A percentile compares a stretch with the other conserved stretches of the same genome.
phyloP scores from a whole-genome alignment of 2,888 invertebrate species.

The Gandaritis pyraliata region DNA sequence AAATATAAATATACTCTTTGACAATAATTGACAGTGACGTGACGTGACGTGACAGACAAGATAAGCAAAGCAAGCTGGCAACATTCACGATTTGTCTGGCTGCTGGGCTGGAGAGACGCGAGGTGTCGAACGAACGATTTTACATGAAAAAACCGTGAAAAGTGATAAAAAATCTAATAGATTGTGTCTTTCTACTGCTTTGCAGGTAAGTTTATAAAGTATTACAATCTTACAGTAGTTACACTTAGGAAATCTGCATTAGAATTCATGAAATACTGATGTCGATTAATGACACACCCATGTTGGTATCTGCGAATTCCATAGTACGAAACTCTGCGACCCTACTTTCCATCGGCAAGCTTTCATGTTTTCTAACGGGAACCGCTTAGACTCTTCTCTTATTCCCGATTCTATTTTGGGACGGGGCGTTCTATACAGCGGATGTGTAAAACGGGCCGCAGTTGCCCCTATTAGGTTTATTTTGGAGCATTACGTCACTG shows the following conservation, averaged over 20 bases:
- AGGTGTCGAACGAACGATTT: constrained; percentile 73
- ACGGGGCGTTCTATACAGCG: constrained; percentile 39
- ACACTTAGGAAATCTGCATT: not conserved
- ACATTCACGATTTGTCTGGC: constrained; percentile 33
- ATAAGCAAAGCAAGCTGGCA: not conserved
- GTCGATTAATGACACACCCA: constrained; percentile 77
- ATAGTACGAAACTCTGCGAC: constrained; percentile 19
- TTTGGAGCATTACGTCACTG: constrained; percentile 83
- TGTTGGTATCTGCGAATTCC: constrained; percentile 60
- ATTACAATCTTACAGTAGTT: not conserved
- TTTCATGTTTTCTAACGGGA: constrained; percentile 30
- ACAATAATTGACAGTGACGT: too few relatives aligned
- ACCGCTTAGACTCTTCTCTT: constrained; percentile 29
- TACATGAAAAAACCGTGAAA: constrained; percentile 52
- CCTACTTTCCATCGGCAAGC: constrained; percentile 46
- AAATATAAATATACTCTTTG: too few relatives aligned
- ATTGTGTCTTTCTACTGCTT: constrained; percentile 45
- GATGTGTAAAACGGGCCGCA: constrained; percentile 55
- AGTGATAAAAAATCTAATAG: constrained; percentile 46
- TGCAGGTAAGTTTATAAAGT: constrained; percentile 52
- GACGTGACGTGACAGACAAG: too few relatives aligned
- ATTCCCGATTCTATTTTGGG: constrained; percentile 10
- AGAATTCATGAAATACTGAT: constrained; percentile 42
- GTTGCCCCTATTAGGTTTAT: constrained; percentile 80
- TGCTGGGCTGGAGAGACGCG: too few relatives aligned